These are phyloP conservation scores for Cynodonichthys magdalenae DNA, from an alignment of 2,797 vertebrate species.

Conservation along the genomic window DNA sequence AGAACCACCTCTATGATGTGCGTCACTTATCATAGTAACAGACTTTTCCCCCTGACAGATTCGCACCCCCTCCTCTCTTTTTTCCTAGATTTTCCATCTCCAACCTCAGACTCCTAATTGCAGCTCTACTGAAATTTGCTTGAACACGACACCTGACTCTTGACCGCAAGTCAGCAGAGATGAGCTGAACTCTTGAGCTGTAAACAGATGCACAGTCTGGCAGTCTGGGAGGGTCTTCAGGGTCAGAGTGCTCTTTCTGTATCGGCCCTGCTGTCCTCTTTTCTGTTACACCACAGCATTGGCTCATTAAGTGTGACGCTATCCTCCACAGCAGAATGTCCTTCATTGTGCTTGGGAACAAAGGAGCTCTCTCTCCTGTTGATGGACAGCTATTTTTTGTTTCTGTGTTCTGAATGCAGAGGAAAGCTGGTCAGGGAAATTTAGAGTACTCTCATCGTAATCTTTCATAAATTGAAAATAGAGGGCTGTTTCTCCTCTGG, in stretches of 20 bases:
- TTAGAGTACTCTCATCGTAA: slow-evolving; percentile 37
- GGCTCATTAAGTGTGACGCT: slow-evolving; percentile 76
- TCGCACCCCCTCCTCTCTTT: slow-evolving; percentile 23
- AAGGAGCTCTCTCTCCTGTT: slow-evolving; percentile 76
- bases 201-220: slow-evolving; percentile 56
- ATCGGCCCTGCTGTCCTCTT: slow-evolving; percentile 58
- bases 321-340: slow-evolving; percentile 78
- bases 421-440: slow-evolving; percentile 34
- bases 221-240: slow-evolving; percentile 49
- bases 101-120: slow-evolving; percentile 28
- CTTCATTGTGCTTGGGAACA: slow-evolving; percentile 80
- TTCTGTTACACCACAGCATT: slow-evolving; percentile 57
- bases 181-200: slow-evolving; percentile 52
- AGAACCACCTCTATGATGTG: slow-evolving; percentile 22
- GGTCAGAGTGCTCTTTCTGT: slow-evolving; percentile 63
- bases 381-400: slow-evolving; percentile 63
- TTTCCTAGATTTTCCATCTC: slow-evolving; percentile 30
- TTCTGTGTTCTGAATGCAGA: slow-evolving; percentile 57
- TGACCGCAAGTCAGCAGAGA: slow-evolving; percentile 59
- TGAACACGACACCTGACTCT: slow-evolving; percentile 34
- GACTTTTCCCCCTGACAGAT: slow-evolving; percentile 53
- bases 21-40: slow-evolving; percentile 40
- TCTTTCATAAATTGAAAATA: slow-evolving; percentile 37
- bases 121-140: slow-evolving; percentile 35
- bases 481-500: slow-evolving; percentile 32